Percentiles rank a stretch among this genome's conserved stretches.
phyloP scores from a whole-genome alignment of 2,888 invertebrate genomes.

The Brachypalpus laphriformis region DNA sequence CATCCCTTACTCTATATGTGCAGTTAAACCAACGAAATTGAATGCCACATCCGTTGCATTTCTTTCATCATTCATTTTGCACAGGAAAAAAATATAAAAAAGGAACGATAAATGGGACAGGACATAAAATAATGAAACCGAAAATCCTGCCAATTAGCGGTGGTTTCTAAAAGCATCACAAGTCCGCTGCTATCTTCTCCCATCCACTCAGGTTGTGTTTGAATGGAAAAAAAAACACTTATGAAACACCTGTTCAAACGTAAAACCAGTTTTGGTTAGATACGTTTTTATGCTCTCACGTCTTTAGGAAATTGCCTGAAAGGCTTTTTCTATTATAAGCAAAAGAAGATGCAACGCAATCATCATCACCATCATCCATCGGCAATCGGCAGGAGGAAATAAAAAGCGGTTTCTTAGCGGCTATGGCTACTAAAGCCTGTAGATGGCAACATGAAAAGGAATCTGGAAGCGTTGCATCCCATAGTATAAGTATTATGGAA shows the following conservation, averaged over 20 bases:
- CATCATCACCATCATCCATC: background rate
- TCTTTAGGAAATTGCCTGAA: constrained; percentile 25
- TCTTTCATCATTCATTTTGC: constrained; percentile 57
- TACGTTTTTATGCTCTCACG: constrained; percentile 18
- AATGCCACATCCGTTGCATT: constrained; percentile 62
- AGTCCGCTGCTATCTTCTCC: background rate
- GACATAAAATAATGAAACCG: constrained; percentile 49
- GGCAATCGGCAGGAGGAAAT: background rate
- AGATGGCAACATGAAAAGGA: constrained; percentile 41
- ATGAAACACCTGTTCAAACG: constrained; percentile 48
- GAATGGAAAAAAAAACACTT: background rate
- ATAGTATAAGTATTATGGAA: constrained; percentile 36
- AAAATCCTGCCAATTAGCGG: constrained; percentile 65
- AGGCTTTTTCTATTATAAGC: constrained; percentile 12
- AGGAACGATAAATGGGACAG: constrained; percentile 18
- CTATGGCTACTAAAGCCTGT: constrained; percentile 23
- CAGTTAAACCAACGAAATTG: constrained; percentile 51
- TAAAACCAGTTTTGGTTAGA: constrained; percentile 30
- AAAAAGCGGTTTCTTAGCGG: constrained; percentile 34
- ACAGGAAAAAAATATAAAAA: background rate
- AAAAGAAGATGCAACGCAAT: constrained; percentile 36
- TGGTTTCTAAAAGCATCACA: constrained; percentile 2
- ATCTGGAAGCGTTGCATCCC: constrained; percentile 13
- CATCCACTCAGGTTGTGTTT: background rate
- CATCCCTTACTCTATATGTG: constrained; percentile 22